Evolutionary conservation across 2,888 invertebrate genomes (phyloP), one percentile per base, ranked within the genome.

Genomic region (Cataglyphis cursor): DNA sequence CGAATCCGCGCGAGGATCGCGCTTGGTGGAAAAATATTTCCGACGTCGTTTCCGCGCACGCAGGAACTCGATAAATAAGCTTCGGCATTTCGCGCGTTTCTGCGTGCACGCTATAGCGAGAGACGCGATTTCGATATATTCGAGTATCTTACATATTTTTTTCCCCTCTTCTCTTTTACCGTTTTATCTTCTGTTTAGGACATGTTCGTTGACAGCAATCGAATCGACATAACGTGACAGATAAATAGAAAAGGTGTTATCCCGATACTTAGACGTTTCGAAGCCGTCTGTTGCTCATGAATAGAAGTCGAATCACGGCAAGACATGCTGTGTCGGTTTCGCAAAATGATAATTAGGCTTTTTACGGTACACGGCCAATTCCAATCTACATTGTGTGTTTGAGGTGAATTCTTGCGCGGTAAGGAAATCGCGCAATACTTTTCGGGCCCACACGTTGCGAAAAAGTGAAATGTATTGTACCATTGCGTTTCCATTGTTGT

Each of bases 361-460:
- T 85, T 89, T 90, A 90, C 89, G 89, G 89, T 90, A 90, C 89
- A 88, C 82, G 89, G 88, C 89, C 90, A 89, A 90, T 88, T 81
- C 89, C 89, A 85, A 85, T 86, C 87, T 86, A 89, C 89, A 87
- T 87, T 90, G 89, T 89, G 82, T 87, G 78, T 85, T 74, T 78
- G 85, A 84, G 75, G 87, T 85, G 81, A 82, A 70, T 86, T 87
- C 86, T 87, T 89, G 81, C 85, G 90, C 85, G 74, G 75, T 24
- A 85, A 92, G 92, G 94, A 94, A 93, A 93, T 93, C 92, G 89
- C 92, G 93, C 92, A 92, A 92, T 91, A 92, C 91, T 93, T 94
- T 94, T 92, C 51, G 51, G 51, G 92, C 86, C 86, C 90, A 44
- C 57, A 85, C 84, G 88, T 94, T 94, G 93, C 94, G 93, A 94